Evolutionary conservation across 2,113 vertebrate genomes (phyloP).

Genomic region (Pelecanus crispus): DNA sequence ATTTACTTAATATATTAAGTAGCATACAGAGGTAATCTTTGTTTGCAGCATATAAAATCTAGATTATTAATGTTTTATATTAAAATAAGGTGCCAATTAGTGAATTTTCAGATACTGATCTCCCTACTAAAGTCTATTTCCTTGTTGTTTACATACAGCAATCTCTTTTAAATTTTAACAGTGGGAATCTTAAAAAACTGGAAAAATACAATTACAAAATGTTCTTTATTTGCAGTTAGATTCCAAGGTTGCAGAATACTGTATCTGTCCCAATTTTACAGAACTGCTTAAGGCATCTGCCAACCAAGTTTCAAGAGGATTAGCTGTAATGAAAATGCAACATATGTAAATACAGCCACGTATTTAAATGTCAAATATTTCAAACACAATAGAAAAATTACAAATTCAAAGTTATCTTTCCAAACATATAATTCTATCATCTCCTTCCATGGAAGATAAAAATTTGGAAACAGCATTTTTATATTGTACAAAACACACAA

Average conservation of each 20-base stretch:
- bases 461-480: neutral
- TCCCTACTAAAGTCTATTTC: neutral
- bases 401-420: conserved; percentile 26
- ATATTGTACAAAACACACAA: neutral
- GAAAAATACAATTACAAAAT: neutral
- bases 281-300: conserved; percentile 63
- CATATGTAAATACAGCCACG: conserved; percentile 56
- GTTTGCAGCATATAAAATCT: neutral
- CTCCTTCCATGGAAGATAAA: neutral
- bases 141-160: neutral
- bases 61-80: neutral
- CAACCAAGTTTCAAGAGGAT: conserved; percentile 67
- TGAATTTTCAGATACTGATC: neutral
- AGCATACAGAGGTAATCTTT: neutral
- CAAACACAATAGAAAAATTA: conserved; percentile 53
- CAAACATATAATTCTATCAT: neutral
- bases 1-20: neutral
- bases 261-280: conserved; percentile 52
- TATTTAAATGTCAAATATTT: conserved; percentile 54
- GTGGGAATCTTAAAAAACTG: neutral
- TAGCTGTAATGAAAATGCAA: conserved; percentile 66
- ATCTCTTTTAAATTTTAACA: neutral
- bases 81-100: neutral
- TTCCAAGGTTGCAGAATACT: conserved; percentile 19
- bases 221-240: conserved; percentile 17